A percentile compares a stretch with the other conserved stretches of the same genome.
Evolutionary conservation across 2,113 vertebrate species (phyloP).

Genomic region (Pandion haliaetus): DNA sequence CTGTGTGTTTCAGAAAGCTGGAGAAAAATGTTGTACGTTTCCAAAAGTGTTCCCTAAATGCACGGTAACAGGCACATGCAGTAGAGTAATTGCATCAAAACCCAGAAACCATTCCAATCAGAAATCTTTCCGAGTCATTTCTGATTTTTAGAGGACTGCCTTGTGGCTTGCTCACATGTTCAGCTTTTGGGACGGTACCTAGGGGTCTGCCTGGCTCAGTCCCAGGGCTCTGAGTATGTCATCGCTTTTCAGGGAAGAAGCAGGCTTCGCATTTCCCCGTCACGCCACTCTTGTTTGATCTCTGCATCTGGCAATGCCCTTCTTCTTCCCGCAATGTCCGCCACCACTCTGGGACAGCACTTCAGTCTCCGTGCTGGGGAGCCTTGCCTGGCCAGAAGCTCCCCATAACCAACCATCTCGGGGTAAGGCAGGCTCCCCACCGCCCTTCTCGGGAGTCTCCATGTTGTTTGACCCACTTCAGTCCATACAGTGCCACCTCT

Average conservation of each 20-base stretch:
- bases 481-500: neutral
- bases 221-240: neutral
- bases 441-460: neutral
- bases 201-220: neutral
- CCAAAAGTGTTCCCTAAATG: neutral
- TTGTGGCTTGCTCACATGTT: neutral
- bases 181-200: neutral
- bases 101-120: neutral
- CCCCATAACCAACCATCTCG: neutral
- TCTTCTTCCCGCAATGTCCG: neutral
- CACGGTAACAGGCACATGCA: neutral
- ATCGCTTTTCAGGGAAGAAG: neutral
- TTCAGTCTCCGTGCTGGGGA: neutral
- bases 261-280: neutral
- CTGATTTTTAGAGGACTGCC: neutral
- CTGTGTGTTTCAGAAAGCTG: neutral
- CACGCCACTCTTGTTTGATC: accelerated
- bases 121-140: neutral
- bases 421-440: neutral
- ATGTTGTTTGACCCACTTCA: neutral
- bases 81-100: neutral
- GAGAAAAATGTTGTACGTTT: accelerated
- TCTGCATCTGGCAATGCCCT: neutral
- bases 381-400: neutral
- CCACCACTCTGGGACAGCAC: neutral